Evolutionary conservation across 2,797 vertebrate species (phyloP), one percentile per base, ranked within the genome.

Genomic region (Hyperoplus immaculatus): DNA sequence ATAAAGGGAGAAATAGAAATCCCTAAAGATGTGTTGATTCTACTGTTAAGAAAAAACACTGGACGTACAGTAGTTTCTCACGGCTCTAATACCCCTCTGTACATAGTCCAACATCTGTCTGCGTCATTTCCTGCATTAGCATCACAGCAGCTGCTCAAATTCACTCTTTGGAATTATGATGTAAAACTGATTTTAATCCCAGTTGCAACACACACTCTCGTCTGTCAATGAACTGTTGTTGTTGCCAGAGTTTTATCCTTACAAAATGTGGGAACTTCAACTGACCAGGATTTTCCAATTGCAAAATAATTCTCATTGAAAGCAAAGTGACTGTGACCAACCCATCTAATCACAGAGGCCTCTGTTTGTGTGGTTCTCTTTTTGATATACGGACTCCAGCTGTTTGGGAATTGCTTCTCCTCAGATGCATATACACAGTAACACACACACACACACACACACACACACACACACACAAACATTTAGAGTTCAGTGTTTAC

Each of bases 401-500:
- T 92, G 77, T 80, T 81, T 77, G 75, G 75, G 78, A 71, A 60
- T 65, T 42, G 38, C 41, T 75, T 66, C 50, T 39, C 50, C 58
- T 57, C 42, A 66, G 56, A 41, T 16, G 65, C 66, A 29, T 58
- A 62, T 58, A 46, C 72, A 45, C 64, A 59, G 21, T 53, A 50
- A 64, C 46, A 36, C 29, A 29, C 29, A 29, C 29, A 39, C 57
- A 41, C 14, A 39, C 69, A 18, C 64, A 69, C 12, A 5, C 36
- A 13, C 66, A 4, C 69, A 5, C 67, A 43, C 70, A 45, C 50
- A 69, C 39, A 81, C 43, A 66, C 55, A 78, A 57, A 85, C 68
- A 70, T 78, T 69, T 53, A 58, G 62, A 38, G 69, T 84, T 86
- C 67, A 89, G 88, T 91, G 88, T 91, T 91, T 92, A 78, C 82